Evolutionary conservation across 2,797 vertebrate species (phyloP).

Genomic region (Alosa sapidissima): DNA sequence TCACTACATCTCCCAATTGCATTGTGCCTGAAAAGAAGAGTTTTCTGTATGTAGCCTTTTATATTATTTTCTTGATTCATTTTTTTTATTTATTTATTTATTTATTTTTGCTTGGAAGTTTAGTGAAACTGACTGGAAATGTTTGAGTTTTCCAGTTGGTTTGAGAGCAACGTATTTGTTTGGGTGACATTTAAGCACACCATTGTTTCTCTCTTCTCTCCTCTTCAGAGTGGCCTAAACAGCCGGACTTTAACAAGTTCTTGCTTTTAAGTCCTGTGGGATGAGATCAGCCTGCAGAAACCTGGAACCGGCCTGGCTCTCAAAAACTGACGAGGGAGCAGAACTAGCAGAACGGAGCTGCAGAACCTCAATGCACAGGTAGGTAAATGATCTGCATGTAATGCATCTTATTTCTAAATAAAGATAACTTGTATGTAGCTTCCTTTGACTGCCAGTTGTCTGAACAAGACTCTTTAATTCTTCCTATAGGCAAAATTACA

Average conservation of each 20-base stretch:
- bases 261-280: slow-evolving; percentile 50
- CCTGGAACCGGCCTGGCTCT: background rate
- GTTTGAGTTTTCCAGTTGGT: slow-evolving; percentile 23
- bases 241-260: slow-evolving; percentile 52
- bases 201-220: slow-evolving; percentile 37
- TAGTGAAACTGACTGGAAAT: slow-evolving; percentile 10
- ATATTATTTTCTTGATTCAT: background rate
- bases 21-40: slow-evolving; percentile 25
- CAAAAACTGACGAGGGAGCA: background rate
- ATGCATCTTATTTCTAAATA: background rate
- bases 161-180: background rate
- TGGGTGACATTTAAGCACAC: slow-evolving; percentile 15
- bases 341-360: background rate
- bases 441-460: background rate
- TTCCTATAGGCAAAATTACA: background rate
- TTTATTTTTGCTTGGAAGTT: background rate
- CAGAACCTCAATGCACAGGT: background rate
- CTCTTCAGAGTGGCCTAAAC: slow-evolving; percentile 50
- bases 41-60: background rate
- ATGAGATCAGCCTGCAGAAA: slow-evolving; percentile 37
- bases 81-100: background rate
- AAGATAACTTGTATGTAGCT: too few relatives aligned
- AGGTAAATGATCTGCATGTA: background rate
- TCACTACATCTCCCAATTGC: slow-evolving; percentile 24
- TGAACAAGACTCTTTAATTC: background rate